A percentile compares a stretch with the other conserved stretches of the same genome.
These are phyloP conservation scores for Planococcus citri DNA, from an alignment of 1,140 invertebrate species.

Conservation along the genomic window DNA sequence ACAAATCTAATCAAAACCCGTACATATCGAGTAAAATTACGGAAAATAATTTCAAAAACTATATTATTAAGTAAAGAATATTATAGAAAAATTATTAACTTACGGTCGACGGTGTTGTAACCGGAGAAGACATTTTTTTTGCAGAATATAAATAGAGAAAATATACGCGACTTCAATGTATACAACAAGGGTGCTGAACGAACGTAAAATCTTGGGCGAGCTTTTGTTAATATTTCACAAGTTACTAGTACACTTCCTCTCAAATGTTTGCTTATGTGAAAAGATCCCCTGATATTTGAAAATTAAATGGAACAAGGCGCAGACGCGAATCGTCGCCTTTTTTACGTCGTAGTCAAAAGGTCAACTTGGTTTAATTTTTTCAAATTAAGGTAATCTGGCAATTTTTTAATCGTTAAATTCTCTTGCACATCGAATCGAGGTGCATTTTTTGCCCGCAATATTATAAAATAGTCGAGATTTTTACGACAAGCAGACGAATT, in stretches of 20 bases:
- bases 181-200: not conserved
- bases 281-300: constrained; percentile 3
- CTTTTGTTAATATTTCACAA: not conserved
- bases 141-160: not conserved
- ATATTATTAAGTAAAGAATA: not conserved
- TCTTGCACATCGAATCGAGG: not conserved
- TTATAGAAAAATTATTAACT: not conserved
- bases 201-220: not conserved
- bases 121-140: not conserved
- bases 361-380: not conserved
- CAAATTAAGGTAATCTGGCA: not conserved
- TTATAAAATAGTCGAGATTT: no score
- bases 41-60: not conserved
- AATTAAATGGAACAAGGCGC: constrained; percentile 6
- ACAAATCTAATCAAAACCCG: no score
- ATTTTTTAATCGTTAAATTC: not conserved
- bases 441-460: no score
- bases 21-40: no score
- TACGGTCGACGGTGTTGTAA: not conserved
- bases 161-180: not conserved
- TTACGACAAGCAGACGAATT: no score
- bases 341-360: not conserved
- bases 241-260: constrained; percentile 2
- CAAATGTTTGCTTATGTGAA: not conserved
- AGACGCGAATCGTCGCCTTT: constrained; percentile 5